These are phyloP conservation scores for Drosophila bunnanda DNA, from an alignment of 2,888 invertebrate genomes.

Conservation along the genomic window DNA sequence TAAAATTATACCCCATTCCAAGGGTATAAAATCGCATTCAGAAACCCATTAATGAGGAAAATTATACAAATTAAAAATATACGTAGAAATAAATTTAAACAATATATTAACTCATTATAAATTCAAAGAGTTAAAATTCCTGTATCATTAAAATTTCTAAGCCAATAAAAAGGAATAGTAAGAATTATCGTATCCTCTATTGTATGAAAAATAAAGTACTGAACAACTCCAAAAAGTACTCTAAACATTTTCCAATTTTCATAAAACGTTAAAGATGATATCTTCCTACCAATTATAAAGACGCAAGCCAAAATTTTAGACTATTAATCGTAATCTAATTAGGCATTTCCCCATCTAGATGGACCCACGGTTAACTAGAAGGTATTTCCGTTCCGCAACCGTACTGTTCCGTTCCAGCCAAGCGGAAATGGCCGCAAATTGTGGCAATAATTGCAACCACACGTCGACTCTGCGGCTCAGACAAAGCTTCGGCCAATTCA, in stretches of 20 bases:
- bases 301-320: background rate
- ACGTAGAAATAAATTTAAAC: too few species aligned
- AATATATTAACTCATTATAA: too few species aligned
- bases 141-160: too few species aligned
- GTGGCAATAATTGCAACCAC: slow-evolving; percentile 63
- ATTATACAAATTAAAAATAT: too few species aligned
- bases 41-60: too few species aligned
- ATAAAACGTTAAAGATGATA: background rate
- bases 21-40: too few species aligned
- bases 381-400: slow-evolving; percentile 22
- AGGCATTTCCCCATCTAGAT: background rate
- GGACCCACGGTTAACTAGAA: slow-evolving; percentile 34
- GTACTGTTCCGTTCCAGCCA: slow-evolving; percentile 44
- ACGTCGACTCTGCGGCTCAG: slow-evolving; percentile 37
- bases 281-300: background rate
- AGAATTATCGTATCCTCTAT: background rate
- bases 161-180: too few species aligned
- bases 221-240: background rate
- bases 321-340: slow-evolving; percentile 14
- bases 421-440: slow-evolving; percentile 73
- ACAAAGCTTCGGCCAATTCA: slow-evolving; percentile 20
- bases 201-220: background rate
- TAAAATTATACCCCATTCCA: too few species aligned
- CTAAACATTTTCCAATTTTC: background rate
- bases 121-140: too few species aligned